Percentiles rank a stretch among this genome's conserved stretches.
phyloP scores from a whole-genome alignment of 64 coral and sea anemone species.

The Cladopsammia gracilis region DNA sequence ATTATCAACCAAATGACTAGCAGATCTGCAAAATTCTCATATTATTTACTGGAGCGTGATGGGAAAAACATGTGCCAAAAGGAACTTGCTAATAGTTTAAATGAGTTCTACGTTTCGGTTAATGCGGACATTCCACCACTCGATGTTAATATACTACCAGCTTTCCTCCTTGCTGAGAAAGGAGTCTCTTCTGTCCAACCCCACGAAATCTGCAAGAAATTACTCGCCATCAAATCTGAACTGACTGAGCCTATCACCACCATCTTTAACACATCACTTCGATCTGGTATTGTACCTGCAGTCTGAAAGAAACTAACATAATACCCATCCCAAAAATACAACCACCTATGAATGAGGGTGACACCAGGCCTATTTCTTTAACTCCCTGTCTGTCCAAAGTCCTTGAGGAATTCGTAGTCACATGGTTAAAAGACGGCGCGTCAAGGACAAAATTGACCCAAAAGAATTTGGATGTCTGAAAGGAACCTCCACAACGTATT shows the following conservation, averaged over 20 bases:
- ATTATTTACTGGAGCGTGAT: not conserved
- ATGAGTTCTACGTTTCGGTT: conserved; percentile 33
- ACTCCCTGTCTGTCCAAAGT: conserved; percentile 48
- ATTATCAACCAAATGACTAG: conserved; percentile 47
- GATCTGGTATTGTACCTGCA: not conserved
- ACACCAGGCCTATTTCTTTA: conserved; percentile 26
- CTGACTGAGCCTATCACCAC: not conserved
- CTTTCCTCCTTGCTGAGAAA: not conserved
- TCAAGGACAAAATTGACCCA: conserved; percentile 46
- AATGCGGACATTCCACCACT: conserved; percentile 56
- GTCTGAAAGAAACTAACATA: not conserved
- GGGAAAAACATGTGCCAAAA: not conserved
- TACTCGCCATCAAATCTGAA: not conserved
- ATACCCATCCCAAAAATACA: not conserved
- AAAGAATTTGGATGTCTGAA: conserved; percentile 50
- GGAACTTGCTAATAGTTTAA: conserved; percentile 46
- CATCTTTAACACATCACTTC: conserved; percentile 46
- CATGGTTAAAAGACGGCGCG: conserved; percentile 13
- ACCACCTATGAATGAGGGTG: not conserved
- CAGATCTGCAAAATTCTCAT: not conserved
- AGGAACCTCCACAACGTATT: conserved; percentile 59
- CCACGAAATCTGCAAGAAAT: conserved; percentile 25
- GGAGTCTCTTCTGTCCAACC: not conserved
- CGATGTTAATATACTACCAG: conserved; percentile 11
- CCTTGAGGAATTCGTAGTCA: conserved; percentile 7